Evolutionary conservation across 2,888 invertebrate species (phyloP), one percentile per base, ranked within the genome.

Genomic region (Ophraella communa): DNA sequence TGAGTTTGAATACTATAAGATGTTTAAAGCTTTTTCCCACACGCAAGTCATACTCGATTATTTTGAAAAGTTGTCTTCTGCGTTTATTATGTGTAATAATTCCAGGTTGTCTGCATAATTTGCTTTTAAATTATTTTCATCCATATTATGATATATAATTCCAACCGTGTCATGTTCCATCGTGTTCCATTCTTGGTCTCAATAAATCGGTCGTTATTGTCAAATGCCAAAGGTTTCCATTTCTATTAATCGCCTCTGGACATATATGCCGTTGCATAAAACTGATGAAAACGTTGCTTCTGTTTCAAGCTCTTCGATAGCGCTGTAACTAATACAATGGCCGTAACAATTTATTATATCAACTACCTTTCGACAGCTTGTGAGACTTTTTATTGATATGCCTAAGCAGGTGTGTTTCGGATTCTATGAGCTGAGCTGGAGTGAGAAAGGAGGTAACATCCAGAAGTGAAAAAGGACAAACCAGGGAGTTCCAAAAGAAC

Each of bases 181-280:
- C n/a, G 44, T 73, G 39, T 72, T 30, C 71, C 72, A 20, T 66
- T 51, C 17, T 49, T 51, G 11, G 74, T 75, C n/a, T 75, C 74
- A 23, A 74, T 71, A 55, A 71, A 75, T 11, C 73, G 62, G 39
- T 72, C 74, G 45, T 69, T 73, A 68, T 77, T 77, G 62, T 77
- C 74, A 61, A 73, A 76, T 23, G 77, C 75, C 39, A 77, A 0
- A 58, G 24, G 49, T 62, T 58, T 58, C 35, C 27, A 18, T 5
- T 8, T 54, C 35, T 62, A 45, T 62, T 53, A 11, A 65, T 58
- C 20, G 10, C 42, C 11, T 62, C 54, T 17, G 62, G 62, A 65
- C 65, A 62, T 53, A n/a, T n/a, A 65, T 17, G 10, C 18, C 58
- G 21, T 54, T 4, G 4, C 58, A 35, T 21, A 47, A 45, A 45